These are phyloP conservation scores for Margarornis squamiger DNA, from an alignment of 2,797 vertebrate species.

Conservation along the genomic window DNA sequence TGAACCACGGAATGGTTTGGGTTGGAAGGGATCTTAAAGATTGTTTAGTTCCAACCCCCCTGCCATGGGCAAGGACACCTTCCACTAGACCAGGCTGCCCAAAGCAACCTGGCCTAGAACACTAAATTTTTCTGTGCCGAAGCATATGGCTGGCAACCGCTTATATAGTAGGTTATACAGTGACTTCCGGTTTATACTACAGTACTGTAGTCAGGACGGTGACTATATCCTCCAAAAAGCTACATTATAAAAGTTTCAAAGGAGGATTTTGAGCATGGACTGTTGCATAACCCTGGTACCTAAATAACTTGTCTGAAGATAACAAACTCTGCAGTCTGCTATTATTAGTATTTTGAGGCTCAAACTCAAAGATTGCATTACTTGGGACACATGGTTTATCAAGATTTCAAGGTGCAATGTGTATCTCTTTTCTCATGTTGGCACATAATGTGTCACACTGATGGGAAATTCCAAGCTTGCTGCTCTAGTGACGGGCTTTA, in stretches of 20 bases:
- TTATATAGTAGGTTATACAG: background rate
- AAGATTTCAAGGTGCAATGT: background rate
- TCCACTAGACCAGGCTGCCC: background rate
- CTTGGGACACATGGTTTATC: background rate
- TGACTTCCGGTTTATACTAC: background rate
- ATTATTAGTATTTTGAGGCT: background rate
- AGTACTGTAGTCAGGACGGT: background rate
- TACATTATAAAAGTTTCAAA: background rate
- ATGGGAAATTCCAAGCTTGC: background rate
- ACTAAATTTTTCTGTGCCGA: background rate
- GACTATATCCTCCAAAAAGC: background rate
- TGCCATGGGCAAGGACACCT: background rate
- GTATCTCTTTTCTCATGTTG: background rate
- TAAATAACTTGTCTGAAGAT: background rate
- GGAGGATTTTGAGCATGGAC: background rate
- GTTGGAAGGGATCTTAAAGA: background rate
- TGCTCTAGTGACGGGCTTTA: background rate
- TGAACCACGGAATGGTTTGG: background rate
- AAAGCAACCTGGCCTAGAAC: background rate
- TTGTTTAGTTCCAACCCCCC: accelerated
- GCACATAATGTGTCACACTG: background rate
- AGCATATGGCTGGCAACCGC: background rate
- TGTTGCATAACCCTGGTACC: background rate
- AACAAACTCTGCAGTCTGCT: background rate
- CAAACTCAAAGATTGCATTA: background rate